Conservation (phyloP, 2,888 invertebrate genomes). For the Euplagia quadripunctaria region DNA sequence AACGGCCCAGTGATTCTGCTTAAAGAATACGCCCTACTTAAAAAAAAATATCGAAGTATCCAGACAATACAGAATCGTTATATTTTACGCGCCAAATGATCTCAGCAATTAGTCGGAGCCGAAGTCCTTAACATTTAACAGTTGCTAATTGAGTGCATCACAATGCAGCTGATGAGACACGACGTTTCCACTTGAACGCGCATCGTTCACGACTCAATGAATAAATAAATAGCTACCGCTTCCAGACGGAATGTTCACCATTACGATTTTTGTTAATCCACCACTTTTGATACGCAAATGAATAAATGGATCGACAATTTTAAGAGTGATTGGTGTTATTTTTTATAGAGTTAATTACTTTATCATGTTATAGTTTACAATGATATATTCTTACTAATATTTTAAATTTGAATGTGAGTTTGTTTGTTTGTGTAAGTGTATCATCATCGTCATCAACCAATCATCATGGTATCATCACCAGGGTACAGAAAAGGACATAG, state of each 20-base stretch:
- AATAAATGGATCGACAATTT: slow-evolving; percentile 9
- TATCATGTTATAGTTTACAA: not conserved
- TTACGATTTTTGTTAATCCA: slow-evolving; percentile 44
- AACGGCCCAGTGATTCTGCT: not conserved
- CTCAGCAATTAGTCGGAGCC: slow-evolving; percentile 57
- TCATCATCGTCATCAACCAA: too few species aligned
- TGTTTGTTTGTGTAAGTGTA: too few species aligned
- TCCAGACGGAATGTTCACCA: slow-evolving; percentile 51
- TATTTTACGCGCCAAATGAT: slow-evolving; percentile 53
- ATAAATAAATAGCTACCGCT: slow-evolving; percentile 78
- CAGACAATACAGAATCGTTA: slow-evolving; percentile 40
- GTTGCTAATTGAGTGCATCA: slow-evolving; percentile 77
- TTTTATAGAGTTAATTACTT: not conserved
- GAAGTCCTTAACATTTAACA: slow-evolving; percentile 49
- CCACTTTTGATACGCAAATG: slow-evolving; percentile 23
- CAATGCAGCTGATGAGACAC: slow-evolving; percentile 72
- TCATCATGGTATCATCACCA: too few species aligned
- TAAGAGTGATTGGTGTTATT: slow-evolving; percentile 21
- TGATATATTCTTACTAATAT: too few species aligned
- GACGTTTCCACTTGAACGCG: slow-evolving; percentile 71
- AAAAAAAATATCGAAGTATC: not conserved
- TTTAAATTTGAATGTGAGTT: too few species aligned
- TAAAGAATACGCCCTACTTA: not conserved
- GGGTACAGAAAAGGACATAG: too few species aligned
- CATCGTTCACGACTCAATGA: slow-evolving; percentile 73